phyloP scores from a whole-genome alignment of 2,113 vertebrate genomes.

The Corythornis cristatus region DNA sequence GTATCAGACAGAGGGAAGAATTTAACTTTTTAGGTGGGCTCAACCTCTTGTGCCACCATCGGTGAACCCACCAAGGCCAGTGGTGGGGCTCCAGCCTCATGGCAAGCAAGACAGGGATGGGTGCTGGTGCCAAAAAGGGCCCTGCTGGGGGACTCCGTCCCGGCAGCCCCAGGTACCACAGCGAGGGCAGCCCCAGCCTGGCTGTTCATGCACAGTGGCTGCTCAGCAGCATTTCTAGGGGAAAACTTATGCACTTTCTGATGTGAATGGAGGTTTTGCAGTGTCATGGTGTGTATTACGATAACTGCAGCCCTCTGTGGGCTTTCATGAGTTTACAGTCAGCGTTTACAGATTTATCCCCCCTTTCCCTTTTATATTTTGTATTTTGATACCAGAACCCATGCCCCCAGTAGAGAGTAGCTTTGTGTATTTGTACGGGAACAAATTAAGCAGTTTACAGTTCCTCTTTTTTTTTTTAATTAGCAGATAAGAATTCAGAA shows the following conservation, averaged over 20 bases:
- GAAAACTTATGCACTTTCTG: slow-evolving; percentile 68
- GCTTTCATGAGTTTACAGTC: neutral
- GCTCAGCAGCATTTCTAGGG: neutral
- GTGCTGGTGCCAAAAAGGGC: neutral
- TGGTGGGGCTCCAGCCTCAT: neutral
- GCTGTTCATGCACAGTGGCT: accelerated
- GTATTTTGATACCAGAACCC: neutral
- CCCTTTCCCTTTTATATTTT: neutral
- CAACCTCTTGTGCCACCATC: neutral
- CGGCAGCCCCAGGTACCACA: accelerated
- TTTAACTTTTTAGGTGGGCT: neutral
- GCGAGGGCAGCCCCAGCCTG: accelerated
- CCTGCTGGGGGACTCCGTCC: neutral
- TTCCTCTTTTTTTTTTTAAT: neutral
- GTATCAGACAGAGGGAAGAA: neutral
- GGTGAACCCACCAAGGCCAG: neutral
- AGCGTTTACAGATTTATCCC: slow-evolving; percentile 1
- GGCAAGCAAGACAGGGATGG: accelerated
- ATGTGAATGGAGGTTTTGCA: neutral
- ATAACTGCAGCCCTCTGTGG: neutral
- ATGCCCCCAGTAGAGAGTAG: neutral
- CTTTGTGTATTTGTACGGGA: neutral
- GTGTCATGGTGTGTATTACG: accelerated
- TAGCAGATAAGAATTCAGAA: slow-evolving; percentile 30
- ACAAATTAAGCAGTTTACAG: neutral